Percentiles rank a stretch among this genome's conserved stretches.
Conservation (phyloP, 2,113 vertebrate species). For the Oryctolagus cuniculus region DNA sequence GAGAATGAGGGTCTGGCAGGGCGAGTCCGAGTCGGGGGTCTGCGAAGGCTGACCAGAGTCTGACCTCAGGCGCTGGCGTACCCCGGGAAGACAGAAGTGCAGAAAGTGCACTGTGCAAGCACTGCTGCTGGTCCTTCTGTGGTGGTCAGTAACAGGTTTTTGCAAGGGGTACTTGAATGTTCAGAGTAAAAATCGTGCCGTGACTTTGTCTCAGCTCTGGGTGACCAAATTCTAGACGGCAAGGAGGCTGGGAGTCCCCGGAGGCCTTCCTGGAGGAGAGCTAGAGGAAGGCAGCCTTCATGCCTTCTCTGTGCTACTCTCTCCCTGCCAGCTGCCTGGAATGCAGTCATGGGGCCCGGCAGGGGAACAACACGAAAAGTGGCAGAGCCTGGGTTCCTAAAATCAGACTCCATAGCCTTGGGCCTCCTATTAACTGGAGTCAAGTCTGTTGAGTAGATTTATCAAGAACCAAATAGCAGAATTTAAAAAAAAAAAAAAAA, state of each 20-base stretch:
- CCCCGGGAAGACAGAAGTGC: not conserved
- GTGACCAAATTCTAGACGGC: not conserved
- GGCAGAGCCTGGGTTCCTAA: not conserved
- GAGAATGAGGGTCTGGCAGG: not conserved
- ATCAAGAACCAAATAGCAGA: not conserved
- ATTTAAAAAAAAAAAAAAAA: not conserved
- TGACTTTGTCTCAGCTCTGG: not conserved
- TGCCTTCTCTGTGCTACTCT: not conserved
- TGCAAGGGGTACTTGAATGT: not conserved
- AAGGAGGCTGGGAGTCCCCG: rapidly evolving
- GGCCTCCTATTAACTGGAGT: not conserved
- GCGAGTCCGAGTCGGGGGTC: too few relatives aligned
- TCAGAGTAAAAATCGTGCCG: not conserved
- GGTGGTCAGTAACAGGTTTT: not conserved
- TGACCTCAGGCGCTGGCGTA: not conserved
- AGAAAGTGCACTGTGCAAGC: not conserved
- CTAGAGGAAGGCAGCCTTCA: rapidly evolving
- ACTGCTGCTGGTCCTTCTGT: not conserved
- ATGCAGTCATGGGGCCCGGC: rapidly evolving
- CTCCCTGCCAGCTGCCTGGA: not conserved
- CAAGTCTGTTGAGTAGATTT: not conserved
- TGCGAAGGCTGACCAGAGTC: not conserved
- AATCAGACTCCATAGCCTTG: not conserved
- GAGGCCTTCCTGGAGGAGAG: not conserved
- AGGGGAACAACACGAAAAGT: rapidly evolving